Evolutionary conservation across 2,888 invertebrate species (phyloP), one percentile per base, ranked within the genome.

Genomic region (Rotaria socialis): DNA sequence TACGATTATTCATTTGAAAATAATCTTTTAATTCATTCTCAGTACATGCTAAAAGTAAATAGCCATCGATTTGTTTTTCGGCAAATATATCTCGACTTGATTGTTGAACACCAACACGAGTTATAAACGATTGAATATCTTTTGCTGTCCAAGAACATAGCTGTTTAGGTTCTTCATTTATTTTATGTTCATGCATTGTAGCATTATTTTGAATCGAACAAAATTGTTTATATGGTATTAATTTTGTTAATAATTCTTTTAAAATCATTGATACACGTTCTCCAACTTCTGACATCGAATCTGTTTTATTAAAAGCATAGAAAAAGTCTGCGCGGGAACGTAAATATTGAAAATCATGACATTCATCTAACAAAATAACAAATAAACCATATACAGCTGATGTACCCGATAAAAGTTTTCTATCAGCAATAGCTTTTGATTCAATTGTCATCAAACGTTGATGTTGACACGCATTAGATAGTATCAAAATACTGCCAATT

Each of bases 11-110:
- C 24, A 80, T 80, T 43, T 10, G 47, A 47, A 80, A 80, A 80
- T 47, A 47, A 24, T 47, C 47, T 80, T 47, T 43, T 14, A 80
- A 47, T 47, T 80, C 80, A 80, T 47, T 80, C n/a, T 80, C 80
- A n/a, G 80, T 80, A 47, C 80, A 80, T 43, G 80, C 41, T n/a
- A 80, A 80, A 24, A 80, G n/a, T 47, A 80, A 80, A n/a, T 47
- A 80, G 3, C 80, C 80, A 80, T 80, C 80, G 24, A 80, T 80
- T 47, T 80, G 24, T 47, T 80, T 43, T 47, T 80, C 80, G 11
- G 3, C 8, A 47, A 80, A 80, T 80, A 80, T 1, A 47, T 80
- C n/a, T 47, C 80, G 80, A 80, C 80, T 80, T 14, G 80, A 2
- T 80, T 80, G 24, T 19, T 43, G 24, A 14, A 80, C 80, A 41